Evolutionary conservation across 2,888 invertebrate species (phyloP).

Genomic region (Pristionchus entomophagus): DNA sequence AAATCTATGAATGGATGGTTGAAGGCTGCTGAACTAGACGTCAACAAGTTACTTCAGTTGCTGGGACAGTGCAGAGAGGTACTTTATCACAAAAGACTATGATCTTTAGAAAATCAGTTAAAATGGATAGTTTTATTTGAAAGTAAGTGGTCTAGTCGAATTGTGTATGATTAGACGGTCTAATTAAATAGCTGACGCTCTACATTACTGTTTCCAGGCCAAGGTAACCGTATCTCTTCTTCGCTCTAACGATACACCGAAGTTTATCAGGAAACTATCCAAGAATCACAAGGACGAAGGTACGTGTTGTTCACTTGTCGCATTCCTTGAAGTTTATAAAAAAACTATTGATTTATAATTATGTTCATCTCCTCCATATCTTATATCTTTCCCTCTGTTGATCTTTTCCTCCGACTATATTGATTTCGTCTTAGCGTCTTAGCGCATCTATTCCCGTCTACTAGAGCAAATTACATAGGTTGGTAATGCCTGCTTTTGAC

Average conservation of each 20-base stretch:
- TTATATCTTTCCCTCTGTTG: neutral
- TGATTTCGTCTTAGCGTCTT: neutral
- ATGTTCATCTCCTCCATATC: neutral
- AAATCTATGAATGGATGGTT: constrained; percentile 91
- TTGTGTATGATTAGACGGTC: neutral
- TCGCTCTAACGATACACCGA: constrained; percentile 46
- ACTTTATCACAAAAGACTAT: too few species aligned
- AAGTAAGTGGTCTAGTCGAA: neutral
- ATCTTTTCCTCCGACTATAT: neutral
- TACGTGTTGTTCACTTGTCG: neutral
- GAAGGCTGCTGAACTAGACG: constrained; percentile 90
- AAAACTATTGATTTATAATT: too few species aligned
- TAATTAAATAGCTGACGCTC: neutral
- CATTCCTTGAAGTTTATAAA: too few species aligned
- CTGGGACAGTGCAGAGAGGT: constrained; percentile 88
- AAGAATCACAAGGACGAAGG: constrained; percentile 44
- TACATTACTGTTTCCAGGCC: neutral
- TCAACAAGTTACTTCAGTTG: constrained; percentile 89
- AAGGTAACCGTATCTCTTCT: constrained; percentile 37
- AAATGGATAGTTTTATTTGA: neutral
- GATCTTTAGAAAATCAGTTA: too few species aligned
- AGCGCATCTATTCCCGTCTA: too few species aligned
- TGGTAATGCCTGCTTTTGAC: too few species aligned
- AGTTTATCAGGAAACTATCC: constrained; percentile 38
- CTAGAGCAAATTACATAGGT: too few species aligned